Percentiles rank a stretch among this genome's conserved stretches.
phyloP scores from a whole-genome alignment of 2,888 invertebrate species.

The Zele albiditarsus region DNA sequence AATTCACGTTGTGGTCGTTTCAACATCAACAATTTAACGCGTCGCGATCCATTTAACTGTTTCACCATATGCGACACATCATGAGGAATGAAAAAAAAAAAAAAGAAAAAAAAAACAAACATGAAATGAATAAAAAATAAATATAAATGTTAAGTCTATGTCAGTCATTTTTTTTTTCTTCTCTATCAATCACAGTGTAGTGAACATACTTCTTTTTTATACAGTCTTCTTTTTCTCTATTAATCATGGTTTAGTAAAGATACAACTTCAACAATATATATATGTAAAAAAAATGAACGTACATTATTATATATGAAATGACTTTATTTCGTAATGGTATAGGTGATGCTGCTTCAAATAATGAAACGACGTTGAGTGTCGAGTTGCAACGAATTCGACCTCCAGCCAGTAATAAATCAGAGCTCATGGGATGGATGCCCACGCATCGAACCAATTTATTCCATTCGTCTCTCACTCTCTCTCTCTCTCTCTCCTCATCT shows the following conservation, averaged over 20 bases:
- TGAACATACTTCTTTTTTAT: too few species aligned
- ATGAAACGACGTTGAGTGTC: constrained; percentile 24
- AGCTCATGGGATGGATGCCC: constrained; percentile 34
- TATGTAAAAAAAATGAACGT: background rate
- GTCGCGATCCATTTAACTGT: constrained; percentile 45
- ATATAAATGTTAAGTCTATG: constrained; percentile 20
- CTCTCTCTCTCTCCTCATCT: background rate
- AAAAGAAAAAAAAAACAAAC: too few species aligned
- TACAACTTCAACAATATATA: background rate
- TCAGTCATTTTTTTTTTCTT: background rate
- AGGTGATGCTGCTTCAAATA: background rate
- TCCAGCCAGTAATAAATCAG: constrained; percentile 40
- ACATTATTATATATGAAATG: constrained; percentile 18
- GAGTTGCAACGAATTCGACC: constrained; percentile 38
- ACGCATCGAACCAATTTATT: constrained; percentile 40
- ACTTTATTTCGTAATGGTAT: constrained; percentile 26
- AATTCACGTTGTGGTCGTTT: constrained; percentile 34
- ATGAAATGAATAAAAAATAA: background rate
- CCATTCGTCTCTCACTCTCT: constrained; percentile 10
- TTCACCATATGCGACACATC: constrained; percentile 18
- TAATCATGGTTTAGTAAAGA: background rate
- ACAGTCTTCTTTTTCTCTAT: background rate
- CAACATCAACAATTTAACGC: constrained; percentile 50
- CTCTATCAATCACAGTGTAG: constrained; percentile 1
- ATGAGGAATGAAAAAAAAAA: constrained; percentile 2